phyloP scores from a whole-genome alignment of 1,140 invertebrate species.

The Matsumurasca onukii region DNA sequence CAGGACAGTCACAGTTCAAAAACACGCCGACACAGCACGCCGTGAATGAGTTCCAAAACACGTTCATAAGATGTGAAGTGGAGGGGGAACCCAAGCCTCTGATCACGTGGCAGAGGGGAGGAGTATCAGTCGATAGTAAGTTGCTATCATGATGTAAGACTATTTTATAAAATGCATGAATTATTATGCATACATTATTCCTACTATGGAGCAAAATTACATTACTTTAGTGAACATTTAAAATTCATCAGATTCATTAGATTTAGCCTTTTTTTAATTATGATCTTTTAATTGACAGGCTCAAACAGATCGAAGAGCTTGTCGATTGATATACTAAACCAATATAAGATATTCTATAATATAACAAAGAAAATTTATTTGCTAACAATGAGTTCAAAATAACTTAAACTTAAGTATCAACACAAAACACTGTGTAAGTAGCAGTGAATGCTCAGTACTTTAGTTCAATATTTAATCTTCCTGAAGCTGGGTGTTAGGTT shows the following conservation, averaged over 20 bases:
- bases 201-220: background rate
- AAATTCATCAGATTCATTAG: background rate
- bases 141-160: background rate
- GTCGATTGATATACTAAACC: background rate
- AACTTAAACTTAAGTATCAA: no score
- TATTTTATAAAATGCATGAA: background rate
- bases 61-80: conserved; percentile 43
- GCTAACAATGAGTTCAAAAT: no score
- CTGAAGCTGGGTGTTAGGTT: no score
- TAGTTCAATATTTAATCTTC: no score
- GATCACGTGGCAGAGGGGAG: conserved; percentile 43
- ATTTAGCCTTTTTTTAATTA: background rate
- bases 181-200: background rate
- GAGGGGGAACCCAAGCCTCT: conserved; percentile 43
- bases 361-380: no score
- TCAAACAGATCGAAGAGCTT: background rate
- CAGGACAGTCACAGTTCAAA: conserved; percentile 33
- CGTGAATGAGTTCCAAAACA: conserved; percentile 42
- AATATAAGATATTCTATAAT: no score
- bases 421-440: no score
- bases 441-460: no score
- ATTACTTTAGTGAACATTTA: background rate
- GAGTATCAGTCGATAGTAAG: conserved; percentile 37
- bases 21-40: conserved; percentile 41
- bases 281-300: background rate